Evolutionary conservation across 92 coral and sea anemone species (phyloP), one percentile per base, ranked within the genome.

Genomic region (Epizoanthus ramosus): DNA sequence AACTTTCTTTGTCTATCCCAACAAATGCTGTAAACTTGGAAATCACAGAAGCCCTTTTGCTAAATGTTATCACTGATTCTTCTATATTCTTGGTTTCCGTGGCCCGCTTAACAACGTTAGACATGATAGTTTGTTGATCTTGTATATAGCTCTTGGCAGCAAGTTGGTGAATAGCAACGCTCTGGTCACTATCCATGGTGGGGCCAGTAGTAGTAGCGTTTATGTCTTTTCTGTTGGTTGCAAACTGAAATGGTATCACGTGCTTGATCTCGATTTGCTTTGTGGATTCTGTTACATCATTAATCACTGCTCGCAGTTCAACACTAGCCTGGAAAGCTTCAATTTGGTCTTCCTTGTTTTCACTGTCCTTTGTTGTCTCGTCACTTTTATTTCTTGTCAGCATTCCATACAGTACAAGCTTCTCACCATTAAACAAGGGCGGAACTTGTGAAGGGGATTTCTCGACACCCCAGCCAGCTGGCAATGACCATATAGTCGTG

Each of bases 21-120:
- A 93, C 92, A 71, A 93, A 89, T 6, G 93, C 86, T 7, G 98
- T 94, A 21, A 71, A 64, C 63, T 88, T 81, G 15, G 95, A 94
- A 2, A 89, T 81, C 0, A 94, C 90, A 50, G 69, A 87, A 0
- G 98, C 85, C 12, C 87, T 82, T 79, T 88, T 87, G 57, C 98
- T 93, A 35, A 91, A 64, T 39, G 71, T 52, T 22, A 93, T 91
- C 15, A 89, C 82, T 28, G 86, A 68, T 6, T 69, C 71, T 74
- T 90, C 85, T 17, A 22, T 15, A 43, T 43, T 5, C 15, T 3
- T 65, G 14, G 7, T n/a, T 28, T 16, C 16, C n/a, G n/a, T n/a
- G n/a, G n/a, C n/a, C n/a, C n/a, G n/a, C n/a, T n/a, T 7, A 65
- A 65, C 28, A 39, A 39, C 28, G 6, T 35, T 15, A 3, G 71